These are phyloP conservation scores for Trichopria drosophilae DNA, from an alignment of 2,888 invertebrate species.

Conservation along the genomic window DNA sequence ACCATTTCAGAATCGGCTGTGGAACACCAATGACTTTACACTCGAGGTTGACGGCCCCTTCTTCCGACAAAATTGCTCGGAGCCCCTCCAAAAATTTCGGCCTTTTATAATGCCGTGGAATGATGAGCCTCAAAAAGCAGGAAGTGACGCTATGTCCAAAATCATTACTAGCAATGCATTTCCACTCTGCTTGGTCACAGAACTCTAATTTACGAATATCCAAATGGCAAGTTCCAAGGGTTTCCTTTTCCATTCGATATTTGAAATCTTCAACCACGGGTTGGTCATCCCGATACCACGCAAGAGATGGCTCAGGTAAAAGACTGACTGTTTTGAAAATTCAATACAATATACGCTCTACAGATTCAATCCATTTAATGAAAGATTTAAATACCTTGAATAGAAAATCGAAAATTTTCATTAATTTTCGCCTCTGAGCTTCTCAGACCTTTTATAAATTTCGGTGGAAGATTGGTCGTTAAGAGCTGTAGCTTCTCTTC, in stretches of 20 bases:
- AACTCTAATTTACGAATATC: conserved; percentile 76
- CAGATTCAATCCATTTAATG: conserved; percentile 5
- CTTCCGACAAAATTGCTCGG: conserved; percentile 82
- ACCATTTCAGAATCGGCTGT: conserved; percentile 88
- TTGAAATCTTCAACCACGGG: conserved; percentile 71
- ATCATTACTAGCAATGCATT: conserved; percentile 86
- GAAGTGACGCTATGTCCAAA: conserved; percentile 88
- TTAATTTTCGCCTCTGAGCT: conserved; percentile 82
- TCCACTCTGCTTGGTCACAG: conserved; percentile 89
- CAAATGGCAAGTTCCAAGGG: conserved; percentile 72
- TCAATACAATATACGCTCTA: not conserved
- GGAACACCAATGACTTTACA: conserved; percentile 92
- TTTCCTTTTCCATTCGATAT: conserved; percentile 70
- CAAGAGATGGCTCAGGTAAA: conserved; percentile 76
- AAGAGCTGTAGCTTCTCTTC: conserved; percentile 79
- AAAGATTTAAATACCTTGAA: conserved; percentile 67
- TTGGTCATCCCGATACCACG: conserved; percentile 88
- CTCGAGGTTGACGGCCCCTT: conserved; percentile 87
- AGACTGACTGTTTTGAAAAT: conserved; percentile 67
- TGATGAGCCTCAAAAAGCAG: conserved; percentile 79
- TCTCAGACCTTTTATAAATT: conserved; percentile 78
- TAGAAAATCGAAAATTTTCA: conserved; percentile 77
- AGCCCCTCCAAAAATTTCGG: conserved; percentile 85
- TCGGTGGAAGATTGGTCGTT: conserved; percentile 79
- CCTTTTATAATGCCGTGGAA: conserved; percentile 86